These are phyloP conservation scores for Schmidtea mediterranea DNA, from an alignment of 1,140 invertebrate genomes.

Conservation along the genomic window DNA sequence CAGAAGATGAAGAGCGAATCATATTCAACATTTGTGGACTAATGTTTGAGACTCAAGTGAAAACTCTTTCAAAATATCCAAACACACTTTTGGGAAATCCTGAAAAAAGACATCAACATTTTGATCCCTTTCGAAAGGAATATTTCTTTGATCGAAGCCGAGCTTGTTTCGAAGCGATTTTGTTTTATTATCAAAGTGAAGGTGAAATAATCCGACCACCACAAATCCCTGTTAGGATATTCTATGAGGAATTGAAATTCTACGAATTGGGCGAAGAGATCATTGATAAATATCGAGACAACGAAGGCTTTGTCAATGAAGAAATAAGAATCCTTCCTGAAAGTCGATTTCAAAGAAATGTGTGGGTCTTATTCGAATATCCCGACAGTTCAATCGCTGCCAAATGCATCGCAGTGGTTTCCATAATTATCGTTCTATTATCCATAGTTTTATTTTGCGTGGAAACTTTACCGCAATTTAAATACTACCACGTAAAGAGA, in stretches of 20 bases:
- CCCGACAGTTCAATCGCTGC: conserved; percentile 94
- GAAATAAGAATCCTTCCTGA: conserved; percentile 21
- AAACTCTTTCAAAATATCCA: conserved; percentile 89
- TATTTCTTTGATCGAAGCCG: conserved; percentile 98
- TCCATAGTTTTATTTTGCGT: conserved; percentile 99
- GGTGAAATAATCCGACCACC: conserved; percentile 76
- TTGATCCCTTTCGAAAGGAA: conserved; percentile 71
- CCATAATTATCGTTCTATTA: conserved; percentile 77
- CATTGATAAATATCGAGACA: conserved; percentile 73
- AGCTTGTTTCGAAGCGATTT: conserved; percentile 54
- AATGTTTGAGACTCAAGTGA: conserved; percentile 85
- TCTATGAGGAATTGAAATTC: conserved; percentile 51
- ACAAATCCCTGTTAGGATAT: conserved; percentile 59
- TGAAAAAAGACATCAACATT: conserved; percentile 62
- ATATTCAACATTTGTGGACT: conserved; percentile 93
- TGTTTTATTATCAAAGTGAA: conserved; percentile 97
- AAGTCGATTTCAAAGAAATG: conserved; percentile 79
- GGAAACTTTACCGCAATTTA: conserved; percentile 94
- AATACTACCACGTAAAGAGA: conserved; percentile 43
- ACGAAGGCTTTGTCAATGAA: conserved; percentile 15
- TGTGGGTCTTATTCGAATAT: conserved; percentile 98
- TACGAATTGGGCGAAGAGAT: conserved; percentile 87
- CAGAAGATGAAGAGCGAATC: conserved; percentile 31
- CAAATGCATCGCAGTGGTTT: conserved; percentile 91
- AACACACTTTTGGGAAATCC: conserved; percentile 88